Evolutionary conservation across 2,797 vertebrate species (phyloP).

Genomic region (Eleutherodactylus coqui): DNA sequence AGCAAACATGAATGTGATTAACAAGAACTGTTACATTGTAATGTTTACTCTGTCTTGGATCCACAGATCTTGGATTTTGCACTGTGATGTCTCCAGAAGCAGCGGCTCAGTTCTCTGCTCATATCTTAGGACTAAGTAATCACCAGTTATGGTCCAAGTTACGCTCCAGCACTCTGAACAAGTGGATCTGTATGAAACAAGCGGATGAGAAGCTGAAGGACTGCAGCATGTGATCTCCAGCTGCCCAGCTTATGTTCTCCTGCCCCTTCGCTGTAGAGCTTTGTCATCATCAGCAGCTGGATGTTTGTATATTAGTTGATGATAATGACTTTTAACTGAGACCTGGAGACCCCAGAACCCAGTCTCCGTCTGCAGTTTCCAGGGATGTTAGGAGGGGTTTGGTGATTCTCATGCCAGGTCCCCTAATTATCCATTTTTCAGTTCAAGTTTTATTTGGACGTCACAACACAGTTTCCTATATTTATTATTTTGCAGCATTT

Average conservation of each 20-base stretch:
- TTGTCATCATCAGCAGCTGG: background rate
- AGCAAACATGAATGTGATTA: background rate
- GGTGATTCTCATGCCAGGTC: background rate
- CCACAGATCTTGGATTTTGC: slow-evolving; percentile 88
- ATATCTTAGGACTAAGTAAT: slow-evolving; percentile 90
- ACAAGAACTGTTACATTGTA: background rate
- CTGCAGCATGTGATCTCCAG: slow-evolving; percentile 76
- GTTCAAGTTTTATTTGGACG: background rate
- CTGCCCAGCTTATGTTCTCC: background rate
- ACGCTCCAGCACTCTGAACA: slow-evolving; percentile 88
- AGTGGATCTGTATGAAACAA: slow-evolving; percentile 91
- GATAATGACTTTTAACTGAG: background rate
- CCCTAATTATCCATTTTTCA: background rate
- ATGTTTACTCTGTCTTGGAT: background rate
- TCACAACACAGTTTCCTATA: background rate
- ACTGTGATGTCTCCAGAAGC: slow-evolving; percentile 91
- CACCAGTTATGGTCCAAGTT: slow-evolving; percentile 93
- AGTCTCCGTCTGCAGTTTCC: no score
- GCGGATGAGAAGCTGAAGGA: slow-evolving; percentile 90
- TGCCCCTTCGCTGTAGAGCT: background rate
- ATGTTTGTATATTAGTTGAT: background rate
- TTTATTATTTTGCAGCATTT: background rate
- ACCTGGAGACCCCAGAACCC: no score
- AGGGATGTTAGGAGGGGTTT: no score
- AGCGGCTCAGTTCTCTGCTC: slow-evolving; percentile 91